Evolutionary conservation across 53 echinoderm and acorn worm species (phyloP).

Genomic region (Henricia sp.): DNA sequence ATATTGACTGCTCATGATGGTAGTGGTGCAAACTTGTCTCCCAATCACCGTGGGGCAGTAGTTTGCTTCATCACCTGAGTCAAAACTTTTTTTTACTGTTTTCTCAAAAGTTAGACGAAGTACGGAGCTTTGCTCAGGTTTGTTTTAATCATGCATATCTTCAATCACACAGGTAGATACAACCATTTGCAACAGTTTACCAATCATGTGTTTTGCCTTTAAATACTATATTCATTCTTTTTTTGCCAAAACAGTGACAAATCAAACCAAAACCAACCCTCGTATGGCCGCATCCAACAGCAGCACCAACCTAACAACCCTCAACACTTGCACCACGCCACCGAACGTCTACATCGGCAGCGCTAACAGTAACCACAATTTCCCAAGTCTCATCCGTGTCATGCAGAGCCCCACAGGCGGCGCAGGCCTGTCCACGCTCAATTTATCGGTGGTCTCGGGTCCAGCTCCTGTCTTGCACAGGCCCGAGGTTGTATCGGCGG

Average conservation of each 20-base stretch:
- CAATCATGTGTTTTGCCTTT: too few species aligned
- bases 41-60: too few species aligned
- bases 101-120: too few species aligned
- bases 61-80: too few species aligned
- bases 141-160: too few species aligned
- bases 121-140: too few species aligned
- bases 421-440: slow-evolving; percentile 57
- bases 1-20: too few species aligned
- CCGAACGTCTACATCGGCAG: slow-evolving; percentile 50
- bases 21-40: too few species aligned
- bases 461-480: slow-evolving; percentile 93
- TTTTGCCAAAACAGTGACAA: slow-evolving; percentile 42
- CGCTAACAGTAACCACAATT: slow-evolving; percentile 61
- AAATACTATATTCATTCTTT: too few species aligned
- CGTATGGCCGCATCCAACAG: slow-evolving; percentile 52
- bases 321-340: slow-evolving; percentile 53
- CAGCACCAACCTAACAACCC: slow-evolving; percentile 59
- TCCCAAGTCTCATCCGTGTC: slow-evolving; percentile 80
- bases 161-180: too few species aligned
- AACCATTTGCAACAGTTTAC: too few species aligned
- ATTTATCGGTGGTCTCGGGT: slow-evolving; percentile 89
- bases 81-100: too few species aligned
- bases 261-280: slow-evolving; percentile 60
- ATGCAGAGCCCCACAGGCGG: slow-evolving; percentile 39
- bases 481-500: slow-evolving; percentile 77